phyloP scores from a whole-genome alignment of 2,888 invertebrate species.

The Cerastoderma edule region DNA sequence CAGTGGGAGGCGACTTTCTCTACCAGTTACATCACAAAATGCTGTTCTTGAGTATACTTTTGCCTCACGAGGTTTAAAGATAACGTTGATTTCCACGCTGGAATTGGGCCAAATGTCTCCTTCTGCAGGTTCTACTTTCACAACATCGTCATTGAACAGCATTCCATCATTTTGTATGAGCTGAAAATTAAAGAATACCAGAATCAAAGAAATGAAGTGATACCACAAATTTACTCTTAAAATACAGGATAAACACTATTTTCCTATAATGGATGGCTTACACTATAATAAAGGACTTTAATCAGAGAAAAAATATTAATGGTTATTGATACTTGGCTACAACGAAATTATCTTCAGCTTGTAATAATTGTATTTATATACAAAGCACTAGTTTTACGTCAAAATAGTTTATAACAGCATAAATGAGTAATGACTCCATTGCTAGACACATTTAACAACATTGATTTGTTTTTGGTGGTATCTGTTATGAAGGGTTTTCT shows the following conservation, averaged over 20 bases:
- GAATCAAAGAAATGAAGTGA: no score
- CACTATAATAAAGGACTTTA: no score
- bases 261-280: background rate
- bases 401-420: no score
- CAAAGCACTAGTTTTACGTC: no score
- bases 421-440: no score
- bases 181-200: slow-evolving; percentile 57
- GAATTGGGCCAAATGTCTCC: slow-evolving; percentile 84
- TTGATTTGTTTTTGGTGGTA: background rate
- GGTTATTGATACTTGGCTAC: no score
- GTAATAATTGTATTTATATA: no score
- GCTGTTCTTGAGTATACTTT: slow-evolving; percentile 80
- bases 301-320: no score
- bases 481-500: background rate
- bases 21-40: slow-evolving; percentile 83
- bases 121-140: slow-evolving; percentile 82
- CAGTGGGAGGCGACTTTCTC: slow-evolving; percentile 82
- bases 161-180: slow-evolving; percentile 77
- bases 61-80: slow-evolving; percentile 83
- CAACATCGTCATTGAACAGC: slow-evolving; percentile 82
- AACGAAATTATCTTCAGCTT: no score
- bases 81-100: slow-evolving; percentile 79
- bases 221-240: background rate
- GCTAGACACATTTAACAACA: no score
- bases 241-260: background rate